Evolutionary conservation across 2,113 vertebrate genomes (phyloP).

Genomic region (Pedionomus torquatus): DNA sequence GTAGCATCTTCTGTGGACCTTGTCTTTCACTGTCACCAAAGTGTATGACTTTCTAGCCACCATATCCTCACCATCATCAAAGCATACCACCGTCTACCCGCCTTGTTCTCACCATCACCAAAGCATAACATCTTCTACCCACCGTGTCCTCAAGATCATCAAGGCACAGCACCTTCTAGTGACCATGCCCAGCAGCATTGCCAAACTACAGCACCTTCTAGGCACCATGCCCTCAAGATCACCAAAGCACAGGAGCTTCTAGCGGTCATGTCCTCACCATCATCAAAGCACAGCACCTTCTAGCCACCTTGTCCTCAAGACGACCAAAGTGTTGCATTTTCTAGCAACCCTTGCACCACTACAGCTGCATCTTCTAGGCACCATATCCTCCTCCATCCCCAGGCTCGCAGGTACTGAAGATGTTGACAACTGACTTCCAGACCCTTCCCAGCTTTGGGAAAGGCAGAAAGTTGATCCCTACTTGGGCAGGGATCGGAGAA

Average conservation of each 20-base stretch:
- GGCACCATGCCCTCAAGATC: neutral
- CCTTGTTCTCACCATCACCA: neutral
- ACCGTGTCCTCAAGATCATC: neutral
- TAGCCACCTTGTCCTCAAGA: neutral
- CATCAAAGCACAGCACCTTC: neutral
- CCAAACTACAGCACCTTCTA: neutral
- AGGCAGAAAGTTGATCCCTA: rapidly evolving
- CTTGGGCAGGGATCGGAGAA: neutral
- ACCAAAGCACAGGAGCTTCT: neutral
- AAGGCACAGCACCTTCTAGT: neutral
- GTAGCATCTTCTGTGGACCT: neutral
- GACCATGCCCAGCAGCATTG: no score
- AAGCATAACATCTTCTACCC: rapidly evolving
- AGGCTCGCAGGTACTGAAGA: rapidly evolving
- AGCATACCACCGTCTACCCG: neutral
- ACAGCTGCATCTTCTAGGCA: rapidly evolving
- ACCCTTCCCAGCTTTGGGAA: neutral
- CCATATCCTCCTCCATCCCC: neutral
- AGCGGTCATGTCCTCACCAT: neutral
- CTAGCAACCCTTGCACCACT: neutral
- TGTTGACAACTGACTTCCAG: neutral
- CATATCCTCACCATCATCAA: no score
- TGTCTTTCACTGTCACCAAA: neutral
- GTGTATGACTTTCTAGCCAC: neutral
- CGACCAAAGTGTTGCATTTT: neutral